Evolutionary conservation across 2,888 invertebrate genomes (phyloP).

Genomic region (Macropis europaea): DNA sequence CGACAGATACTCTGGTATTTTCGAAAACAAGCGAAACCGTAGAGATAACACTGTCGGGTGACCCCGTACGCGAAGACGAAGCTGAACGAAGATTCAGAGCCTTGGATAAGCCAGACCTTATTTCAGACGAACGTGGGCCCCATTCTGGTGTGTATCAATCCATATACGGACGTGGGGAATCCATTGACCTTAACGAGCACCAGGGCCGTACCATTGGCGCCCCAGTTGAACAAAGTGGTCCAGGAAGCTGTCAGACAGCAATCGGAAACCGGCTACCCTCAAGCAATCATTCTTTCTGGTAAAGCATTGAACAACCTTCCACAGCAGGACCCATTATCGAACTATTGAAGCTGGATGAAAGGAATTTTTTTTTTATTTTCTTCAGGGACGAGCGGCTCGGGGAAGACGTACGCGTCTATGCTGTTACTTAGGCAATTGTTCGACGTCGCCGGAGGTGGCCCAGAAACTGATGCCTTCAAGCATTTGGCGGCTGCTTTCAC

Average conservation of each 20-base stretch:
- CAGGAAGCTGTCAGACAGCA: conserved; percentile 96
- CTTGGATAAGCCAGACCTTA: conserved; percentile 24
- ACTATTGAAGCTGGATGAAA: background rate
- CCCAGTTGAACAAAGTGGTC: conserved; percentile 93
- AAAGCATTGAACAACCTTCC: conserved; percentile 16
- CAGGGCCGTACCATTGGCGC: conserved; percentile 86
- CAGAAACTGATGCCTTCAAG: conserved; percentile 97
- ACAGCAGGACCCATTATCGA: no score
- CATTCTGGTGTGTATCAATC: conserved; percentile 93
- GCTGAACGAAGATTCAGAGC: conserved; percentile 2
- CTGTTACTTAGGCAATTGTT: conserved; percentile 93
- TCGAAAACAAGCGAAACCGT: no score
- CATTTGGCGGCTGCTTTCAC: conserved; percentile 97
- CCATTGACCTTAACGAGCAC: conserved; percentile 92
- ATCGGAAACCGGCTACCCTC: conserved; percentile 96
- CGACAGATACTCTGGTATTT: no score
- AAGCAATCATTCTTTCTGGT: conserved; percentile 96
- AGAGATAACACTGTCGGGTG: no score
- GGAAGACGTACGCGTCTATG: conserved; percentile 97
- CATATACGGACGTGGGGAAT: conserved; percentile 93
- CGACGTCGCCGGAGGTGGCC: conserved; percentile 96
- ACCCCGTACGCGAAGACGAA: background rate
- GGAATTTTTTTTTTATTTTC: background rate
- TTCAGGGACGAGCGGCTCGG: conserved; percentile 92
- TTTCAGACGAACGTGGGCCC: conserved; percentile 95